A percentile compares a stretch with the other conserved stretches of the same genome.
phyloP scores from a whole-genome alignment of 1,140 invertebrate genomes.

The Sitophilus oryzae region DNA sequence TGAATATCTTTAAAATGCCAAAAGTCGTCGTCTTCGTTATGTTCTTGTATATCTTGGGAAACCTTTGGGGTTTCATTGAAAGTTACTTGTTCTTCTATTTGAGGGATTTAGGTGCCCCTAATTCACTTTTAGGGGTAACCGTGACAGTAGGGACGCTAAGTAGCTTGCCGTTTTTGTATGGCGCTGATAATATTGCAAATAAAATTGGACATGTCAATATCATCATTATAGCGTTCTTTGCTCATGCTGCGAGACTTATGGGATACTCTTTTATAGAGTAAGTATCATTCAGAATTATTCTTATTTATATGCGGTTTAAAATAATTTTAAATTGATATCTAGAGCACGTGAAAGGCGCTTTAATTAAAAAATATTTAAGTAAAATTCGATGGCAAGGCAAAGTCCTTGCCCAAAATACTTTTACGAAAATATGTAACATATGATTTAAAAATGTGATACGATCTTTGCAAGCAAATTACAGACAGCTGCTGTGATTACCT shows the following conservation, averaged over 20 bases:
- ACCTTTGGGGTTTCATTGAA: conserved; percentile 80
- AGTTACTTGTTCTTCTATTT: conserved; percentile 79
- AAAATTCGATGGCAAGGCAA: too few relatives aligned
- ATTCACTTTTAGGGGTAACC: conserved; percentile 74
- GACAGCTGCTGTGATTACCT: too few relatives aligned
- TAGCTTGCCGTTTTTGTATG: conserved; percentile 74
- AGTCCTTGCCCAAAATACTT: too few relatives aligned
- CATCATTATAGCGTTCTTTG: conserved; percentile 74
- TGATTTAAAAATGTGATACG: too few relatives aligned
- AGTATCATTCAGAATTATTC: conserved; percentile 32
- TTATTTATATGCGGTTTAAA: conserved; percentile 1
- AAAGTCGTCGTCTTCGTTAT: conserved; percentile 69
- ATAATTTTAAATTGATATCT: too few relatives aligned
- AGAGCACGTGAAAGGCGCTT: too few relatives aligned
- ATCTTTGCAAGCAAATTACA: too few relatives aligned
- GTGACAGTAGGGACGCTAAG: conserved; percentile 74
- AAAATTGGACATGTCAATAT: conserved; percentile 75
- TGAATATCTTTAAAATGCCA: conserved; percentile 66
- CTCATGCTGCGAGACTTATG: conserved; percentile 69
- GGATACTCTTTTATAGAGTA: conserved; percentile 79
- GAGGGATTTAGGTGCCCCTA: conserved; percentile 71
- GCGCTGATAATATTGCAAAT: conserved; percentile 71
- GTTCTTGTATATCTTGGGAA: conserved; percentile 67
- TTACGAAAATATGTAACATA: too few relatives aligned
- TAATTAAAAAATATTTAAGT: too few relatives aligned